Evolutionary conservation across 2,113 vertebrate species (phyloP), one percentile per base, ranked within the genome.

Genomic region (Malurus melanocephalus): DNA sequence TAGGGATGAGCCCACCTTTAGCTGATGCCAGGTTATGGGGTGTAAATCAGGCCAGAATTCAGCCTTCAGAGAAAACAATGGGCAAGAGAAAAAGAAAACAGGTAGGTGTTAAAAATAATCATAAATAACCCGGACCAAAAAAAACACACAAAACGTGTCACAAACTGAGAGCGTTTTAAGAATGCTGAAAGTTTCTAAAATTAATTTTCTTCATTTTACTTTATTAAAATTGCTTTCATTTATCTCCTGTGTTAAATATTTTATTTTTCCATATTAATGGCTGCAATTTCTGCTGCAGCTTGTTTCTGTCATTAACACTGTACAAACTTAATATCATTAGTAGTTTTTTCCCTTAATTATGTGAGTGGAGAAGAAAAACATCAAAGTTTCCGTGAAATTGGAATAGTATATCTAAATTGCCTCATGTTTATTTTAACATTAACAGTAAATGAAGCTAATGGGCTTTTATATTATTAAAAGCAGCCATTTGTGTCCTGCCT

Each of bases 361-460:
- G 97, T 97, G 97, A 98, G 97, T 97, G 94, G 97, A 96, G 96
- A 98, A 98, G 97, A 98, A 97, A 98, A 98, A 97, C 97, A 98
- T 97, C 97, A 98, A 98, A 98, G 98, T 98, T 98, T 97, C 97
- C 96, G 93, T 97, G 97, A 98, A 98, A 98, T 98, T 98, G 98
- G 98, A 98, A 97, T 97, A 97, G 97, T 98, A 97, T 97, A 97
- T 98, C 97, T 97, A 98, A 98, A 98, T 97, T 97, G 97, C 97
- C 97, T 98, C 97, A 98, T 98, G 98, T 98, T 98, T 98, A 98
- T 98, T 98, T 98, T 98, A 98, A 98, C 98, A 98, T 98, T 98
- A 98, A 98, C 97, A 98, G 98, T 98, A 98, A 98, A 98, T 98
- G 97, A 98, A 97, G 97, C 97, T 97, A 97, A 98, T 98, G 97